Percentiles rank a stretch among this genome's conserved stretches.
These are phyloP conservation scores for Rhabdornis inornatus DNA, from an alignment of 2,113 vertebrate genomes.

Conservation along the genomic window DNA sequence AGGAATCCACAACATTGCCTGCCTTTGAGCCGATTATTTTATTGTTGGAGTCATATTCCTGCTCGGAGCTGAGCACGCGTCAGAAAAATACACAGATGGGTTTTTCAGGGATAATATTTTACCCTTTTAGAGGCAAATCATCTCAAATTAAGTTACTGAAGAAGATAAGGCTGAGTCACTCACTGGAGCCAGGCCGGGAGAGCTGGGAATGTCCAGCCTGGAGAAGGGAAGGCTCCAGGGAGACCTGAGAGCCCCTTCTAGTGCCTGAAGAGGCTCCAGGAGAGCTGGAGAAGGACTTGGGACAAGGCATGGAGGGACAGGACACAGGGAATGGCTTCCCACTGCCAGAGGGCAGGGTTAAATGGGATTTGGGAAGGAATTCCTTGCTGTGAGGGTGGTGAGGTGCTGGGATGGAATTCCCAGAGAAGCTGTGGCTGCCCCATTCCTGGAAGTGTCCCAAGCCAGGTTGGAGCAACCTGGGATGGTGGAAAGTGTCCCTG, in stretches of 20 bases:
- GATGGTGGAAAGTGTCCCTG: neutral
- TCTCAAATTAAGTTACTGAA: neutral
- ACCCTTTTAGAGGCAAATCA: neutral
- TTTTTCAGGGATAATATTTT: neutral
- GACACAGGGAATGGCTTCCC: neutral
- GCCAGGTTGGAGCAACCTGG: neutral
- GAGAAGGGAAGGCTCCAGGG: neutral
- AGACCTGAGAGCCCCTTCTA: fast-evolving
- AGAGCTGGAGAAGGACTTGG: neutral
- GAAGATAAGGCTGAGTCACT: neutral
- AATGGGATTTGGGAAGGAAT: neutral
- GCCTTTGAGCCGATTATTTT: neutral
- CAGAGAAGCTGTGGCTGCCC: fast-evolving
- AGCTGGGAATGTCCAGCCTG: neutral
- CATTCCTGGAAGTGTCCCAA: neutral
- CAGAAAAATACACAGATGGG: neutral
- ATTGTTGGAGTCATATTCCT: fast-evolving
- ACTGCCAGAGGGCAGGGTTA: fast-evolving
- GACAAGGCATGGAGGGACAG: neutral
- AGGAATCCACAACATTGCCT: neutral
- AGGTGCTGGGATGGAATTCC: neutral
- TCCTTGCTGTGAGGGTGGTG: fast-evolving
- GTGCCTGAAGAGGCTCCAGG: neutral
- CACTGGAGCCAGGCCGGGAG: fast-evolving
- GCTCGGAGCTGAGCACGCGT: neutral